phyloP scores from a whole-genome alignment of 2,797 vertebrate species.

The Bryconaethiops microstoma region DNA sequence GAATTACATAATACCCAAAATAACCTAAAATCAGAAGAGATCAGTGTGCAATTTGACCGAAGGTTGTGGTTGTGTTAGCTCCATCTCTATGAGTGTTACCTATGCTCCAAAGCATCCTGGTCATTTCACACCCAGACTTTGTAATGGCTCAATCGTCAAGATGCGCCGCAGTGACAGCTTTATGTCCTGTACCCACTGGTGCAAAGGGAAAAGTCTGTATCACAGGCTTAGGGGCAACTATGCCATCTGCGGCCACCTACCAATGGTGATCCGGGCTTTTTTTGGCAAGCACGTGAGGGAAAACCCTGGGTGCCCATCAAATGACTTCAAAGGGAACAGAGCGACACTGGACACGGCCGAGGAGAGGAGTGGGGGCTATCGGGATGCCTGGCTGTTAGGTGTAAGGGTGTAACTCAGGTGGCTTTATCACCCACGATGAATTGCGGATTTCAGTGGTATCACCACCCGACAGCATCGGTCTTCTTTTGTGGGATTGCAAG shows the following conservation, averaged over 20 bases:
- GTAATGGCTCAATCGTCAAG: conserved; percentile 36
- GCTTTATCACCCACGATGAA: conserved; percentile 34
- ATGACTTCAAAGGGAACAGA: conserved; percentile 70
- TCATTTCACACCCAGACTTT: conserved; percentile 48
- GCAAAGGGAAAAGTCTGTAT: conserved; percentile 42
- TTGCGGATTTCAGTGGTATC: conserved; percentile 26
- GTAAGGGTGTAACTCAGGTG: conserved; percentile 44
- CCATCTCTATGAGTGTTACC: conserved; percentile 31
- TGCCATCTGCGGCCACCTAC: conserved; percentile 60
- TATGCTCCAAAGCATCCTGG: conserved; percentile 27
- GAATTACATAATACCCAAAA: neutral
- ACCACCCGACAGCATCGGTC: neutral
- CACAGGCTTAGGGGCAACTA: conserved; percentile 60
- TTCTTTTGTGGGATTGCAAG: neutral
- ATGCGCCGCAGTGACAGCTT: conserved; percentile 41
- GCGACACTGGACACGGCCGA: conserved; percentile 70
- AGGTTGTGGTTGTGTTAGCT: conserved; percentile 28
- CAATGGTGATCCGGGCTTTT: conserved; percentile 70
- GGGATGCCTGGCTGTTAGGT: conserved; percentile 71
- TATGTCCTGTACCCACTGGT: conserved; percentile 36
- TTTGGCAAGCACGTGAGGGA: conserved; percentile 66
- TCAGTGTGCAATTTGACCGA: neutral
- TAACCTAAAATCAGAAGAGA: too few species aligned
- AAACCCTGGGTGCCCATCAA: conserved; percentile 67
- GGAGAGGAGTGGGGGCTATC: conserved; percentile 59